phyloP scores from a whole-genome alignment of 2,113 vertebrate species.

The Phrynocephalus versicolor region DNA sequence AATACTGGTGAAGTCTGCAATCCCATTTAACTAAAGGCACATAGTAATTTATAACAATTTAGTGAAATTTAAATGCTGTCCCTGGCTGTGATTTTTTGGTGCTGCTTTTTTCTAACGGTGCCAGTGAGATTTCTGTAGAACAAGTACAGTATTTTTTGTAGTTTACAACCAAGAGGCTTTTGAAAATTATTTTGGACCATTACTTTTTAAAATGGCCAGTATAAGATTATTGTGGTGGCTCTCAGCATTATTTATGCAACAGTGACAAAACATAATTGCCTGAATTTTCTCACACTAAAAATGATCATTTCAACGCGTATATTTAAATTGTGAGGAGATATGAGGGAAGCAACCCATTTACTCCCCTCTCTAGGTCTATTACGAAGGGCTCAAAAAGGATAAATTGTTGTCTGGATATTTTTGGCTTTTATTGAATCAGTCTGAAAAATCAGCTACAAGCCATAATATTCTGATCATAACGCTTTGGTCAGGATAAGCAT shows the following conservation, averaged over 20 bases:
- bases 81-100: too few species aligned
- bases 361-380: not conserved
- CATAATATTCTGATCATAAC: not conserved
- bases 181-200: not conserved
- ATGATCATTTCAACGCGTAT: not conserved
- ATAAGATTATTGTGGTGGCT: not conserved
- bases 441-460: not conserved
- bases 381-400: not conserved
- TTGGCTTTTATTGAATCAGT: not conserved
- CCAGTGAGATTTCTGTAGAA: not conserved
- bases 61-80: too few species aligned
- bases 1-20: not conserved
- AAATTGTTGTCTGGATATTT: not conserved
- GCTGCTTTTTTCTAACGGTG: not conserved
- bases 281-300: not conserved
- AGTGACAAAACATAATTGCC: not conserved
- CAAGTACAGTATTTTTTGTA: not conserved
- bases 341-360: not conserved
- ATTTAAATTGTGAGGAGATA: not conserved
- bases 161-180: not conserved
- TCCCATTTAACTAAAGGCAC: not conserved
- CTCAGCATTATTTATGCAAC: not conserved
- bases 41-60: not conserved
- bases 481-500: not conserved
- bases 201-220: not conserved